Conservation (phyloP, 2,113 vertebrate genomes). For the Saguinus midas region DNA sequence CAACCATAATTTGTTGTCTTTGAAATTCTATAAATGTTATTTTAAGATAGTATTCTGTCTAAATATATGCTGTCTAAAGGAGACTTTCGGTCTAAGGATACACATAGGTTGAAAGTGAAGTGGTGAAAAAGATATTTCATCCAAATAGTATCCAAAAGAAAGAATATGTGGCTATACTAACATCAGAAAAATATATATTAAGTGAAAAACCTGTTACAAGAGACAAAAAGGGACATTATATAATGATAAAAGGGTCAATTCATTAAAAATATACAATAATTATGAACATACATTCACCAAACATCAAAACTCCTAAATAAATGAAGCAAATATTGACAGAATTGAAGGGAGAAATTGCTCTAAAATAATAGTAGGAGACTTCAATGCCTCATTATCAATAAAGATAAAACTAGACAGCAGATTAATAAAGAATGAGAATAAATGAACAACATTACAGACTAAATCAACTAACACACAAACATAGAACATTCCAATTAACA, state of each 20-base stretch:
- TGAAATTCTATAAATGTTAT: neutral
- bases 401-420: neutral
- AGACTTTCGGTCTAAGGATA: neutral
- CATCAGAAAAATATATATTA: neutral
- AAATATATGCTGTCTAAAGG: neutral
- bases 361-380: neutral
- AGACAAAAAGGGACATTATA: neutral
- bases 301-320: neutral
- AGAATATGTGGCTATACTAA: neutral
- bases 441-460: neutral
- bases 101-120: neutral
- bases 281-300: neutral
- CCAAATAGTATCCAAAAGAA: neutral
- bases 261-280: neutral
- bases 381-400: neutral
- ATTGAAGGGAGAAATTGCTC: neutral
- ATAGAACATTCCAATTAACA: too few relatives aligned
- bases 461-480: neutral
- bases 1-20: neutral
- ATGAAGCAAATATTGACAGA: neutral
- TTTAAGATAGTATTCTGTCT: neutral
- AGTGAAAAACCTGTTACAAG: neutral
- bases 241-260: neutral
- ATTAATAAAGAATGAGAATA: neutral
- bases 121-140: neutral